Evolutionary conservation across 2,888 invertebrate species (phyloP), one percentile per base, ranked within the genome.

Genomic region (Caradrina kadenii): DNA sequence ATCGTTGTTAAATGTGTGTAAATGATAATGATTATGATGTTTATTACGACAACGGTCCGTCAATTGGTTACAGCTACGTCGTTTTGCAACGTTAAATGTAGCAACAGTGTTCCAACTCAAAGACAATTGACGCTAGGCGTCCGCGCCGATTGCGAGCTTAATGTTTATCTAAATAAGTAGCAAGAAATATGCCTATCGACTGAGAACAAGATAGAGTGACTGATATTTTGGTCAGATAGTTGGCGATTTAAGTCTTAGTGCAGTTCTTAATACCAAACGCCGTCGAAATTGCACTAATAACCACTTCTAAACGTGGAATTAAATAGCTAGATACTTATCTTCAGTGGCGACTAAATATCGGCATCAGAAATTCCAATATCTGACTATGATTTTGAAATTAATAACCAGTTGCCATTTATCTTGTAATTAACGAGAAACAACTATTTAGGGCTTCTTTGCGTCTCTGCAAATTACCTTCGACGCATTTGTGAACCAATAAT

Each of bases 271-370:
- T 81, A 68, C 55, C 60, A 67, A 66, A 55, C 21, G 31, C 72
- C 70, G 67, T 63, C 45, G 59, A 72, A 66, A 83, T 75, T 55
- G 54, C 75, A 64, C 79, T 72, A 81, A 78, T 70, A 69, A 65
- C 65, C 42, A 72, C 65, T 74, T 53, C 66, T 72, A 72, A 78
- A 80, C 52, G 50, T 78, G 63, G 68, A 76, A 71, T 66, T 79
- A 79, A 83, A 81, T 79, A 68, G 53, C 56, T 63, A 73, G 68
- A 76, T 79, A 64, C 55, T 69, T 74, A 80, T 76, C 81, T 69
- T 55, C 68, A 6, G 61, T 73, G 63, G 54, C 72, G 66, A 72
- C 73, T 70, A 70, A 78, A 80, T 78, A 78, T 77, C 63, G 62
- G 58, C 63, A 74, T 81, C 71, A 60, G 19, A 26, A 58, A 79